Conservation (phyloP, 2,888 invertebrate species). For the Gymnosoma rotundatum region DNA sequence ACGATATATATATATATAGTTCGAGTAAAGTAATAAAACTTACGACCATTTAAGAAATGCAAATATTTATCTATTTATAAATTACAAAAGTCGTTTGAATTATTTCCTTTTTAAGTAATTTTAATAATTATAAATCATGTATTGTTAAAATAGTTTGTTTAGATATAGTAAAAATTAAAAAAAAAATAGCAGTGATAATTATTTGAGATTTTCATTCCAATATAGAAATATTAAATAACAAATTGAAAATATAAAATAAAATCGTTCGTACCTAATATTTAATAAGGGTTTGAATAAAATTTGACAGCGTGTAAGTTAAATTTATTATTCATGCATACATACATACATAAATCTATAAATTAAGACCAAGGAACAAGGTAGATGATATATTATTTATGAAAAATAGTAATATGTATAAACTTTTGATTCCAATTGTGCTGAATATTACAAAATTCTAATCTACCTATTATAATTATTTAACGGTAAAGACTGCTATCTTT, state of each 20-base stretch:
- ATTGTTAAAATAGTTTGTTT: slow-evolving; percentile 49
- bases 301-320: background rate
- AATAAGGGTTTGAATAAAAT: slow-evolving; percentile 53
- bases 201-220: slow-evolving; percentile 68
- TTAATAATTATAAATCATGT: slow-evolving; percentile 39
- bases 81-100: slow-evolving; percentile 46
- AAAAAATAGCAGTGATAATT: slow-evolving; percentile 61
- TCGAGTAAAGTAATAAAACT: slow-evolving; percentile 41
- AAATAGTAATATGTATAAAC: too few relatives aligned
- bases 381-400: too few relatives aligned
- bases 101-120: slow-evolving; percentile 43
- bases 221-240: slow-evolving; percentile 48
- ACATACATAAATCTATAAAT: too few relatives aligned
- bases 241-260: slow-evolving; percentile 50
- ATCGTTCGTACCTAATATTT: slow-evolving; percentile 62
- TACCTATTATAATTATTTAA: too few relatives aligned
- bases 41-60: slow-evolving; percentile 38
- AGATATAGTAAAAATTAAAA: slow-evolving; percentile 56
- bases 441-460: too few relatives aligned
- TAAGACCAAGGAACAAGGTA: too few relatives aligned
- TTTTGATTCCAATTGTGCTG: too few relatives aligned
- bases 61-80: slow-evolving; percentile 35
- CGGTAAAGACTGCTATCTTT: too few relatives aligned
- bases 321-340: too few relatives aligned
- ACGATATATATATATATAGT: slow-evolving; percentile 13